Conservation (phyloP, 1,140 invertebrate species). For the Sitodiplosis mosellana region DNA sequence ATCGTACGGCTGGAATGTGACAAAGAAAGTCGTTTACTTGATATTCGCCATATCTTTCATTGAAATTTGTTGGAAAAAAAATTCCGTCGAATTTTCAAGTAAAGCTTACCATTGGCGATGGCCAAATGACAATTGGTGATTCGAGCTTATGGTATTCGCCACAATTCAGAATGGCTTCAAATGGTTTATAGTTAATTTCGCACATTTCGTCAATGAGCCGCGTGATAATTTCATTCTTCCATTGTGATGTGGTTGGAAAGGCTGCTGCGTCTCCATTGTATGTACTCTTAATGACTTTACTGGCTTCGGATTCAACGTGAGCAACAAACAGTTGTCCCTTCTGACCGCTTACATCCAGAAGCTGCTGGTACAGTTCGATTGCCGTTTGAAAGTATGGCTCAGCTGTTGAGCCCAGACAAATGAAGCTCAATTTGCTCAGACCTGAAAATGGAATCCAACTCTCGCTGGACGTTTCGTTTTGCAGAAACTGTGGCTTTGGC, state of each 20-base stretch:
- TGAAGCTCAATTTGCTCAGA: constrained; percentile 54
- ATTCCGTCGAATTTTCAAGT: too few relatives aligned
- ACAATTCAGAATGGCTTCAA: constrained; percentile 54
- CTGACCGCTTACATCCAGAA: constrained; percentile 13
- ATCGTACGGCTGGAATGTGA: constrained; percentile 40
- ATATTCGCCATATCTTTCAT: too few relatives aligned
- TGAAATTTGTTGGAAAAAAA: too few relatives aligned
- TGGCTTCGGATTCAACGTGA: constrained; percentile 39
- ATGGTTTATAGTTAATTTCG: constrained; percentile 60
- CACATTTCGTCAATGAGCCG: constrained; percentile 52
- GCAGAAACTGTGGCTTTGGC: too few relatives aligned
- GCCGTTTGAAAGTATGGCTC: constrained; percentile 28
- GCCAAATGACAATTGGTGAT: constrained; percentile 46
- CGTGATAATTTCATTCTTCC: constrained; percentile 23
- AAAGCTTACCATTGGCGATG: constrained; percentile 47
- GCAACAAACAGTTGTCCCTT: constrained; percentile 17
- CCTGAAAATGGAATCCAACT: constrained; percentile 54
- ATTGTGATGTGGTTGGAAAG: too few relatives aligned
- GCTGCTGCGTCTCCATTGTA: constrained; percentile 17
- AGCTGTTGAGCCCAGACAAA: constrained; percentile 38
- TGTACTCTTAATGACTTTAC: constrained; percentile 22
- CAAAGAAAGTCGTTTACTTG: too few relatives aligned
- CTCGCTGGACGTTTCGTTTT: constrained; percentile 13
- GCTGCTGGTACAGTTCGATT: constrained; percentile 14
- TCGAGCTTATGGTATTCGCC: constrained; percentile 49